A percentile compares a stretch with the other conserved stretches of the same genome.
Evolutionary conservation across 2,113 vertebrate species (phyloP).

Genomic region (Strigops habroptila): DNA sequence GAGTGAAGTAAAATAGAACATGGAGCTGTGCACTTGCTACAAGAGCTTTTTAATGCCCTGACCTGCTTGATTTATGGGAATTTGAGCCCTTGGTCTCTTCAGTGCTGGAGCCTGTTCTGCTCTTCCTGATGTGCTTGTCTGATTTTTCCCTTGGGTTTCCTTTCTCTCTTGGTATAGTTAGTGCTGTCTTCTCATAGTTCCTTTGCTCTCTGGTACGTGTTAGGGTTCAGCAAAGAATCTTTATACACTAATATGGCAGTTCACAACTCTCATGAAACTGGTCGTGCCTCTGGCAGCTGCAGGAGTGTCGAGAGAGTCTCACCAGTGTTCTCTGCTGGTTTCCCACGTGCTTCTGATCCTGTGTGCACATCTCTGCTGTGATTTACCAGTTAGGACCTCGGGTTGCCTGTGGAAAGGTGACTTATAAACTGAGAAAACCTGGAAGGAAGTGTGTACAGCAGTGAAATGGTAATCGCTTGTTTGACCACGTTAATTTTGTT

Average conservation of each 20-base stretch:
- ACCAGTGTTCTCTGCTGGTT: background rate
- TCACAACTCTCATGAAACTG: background rate
- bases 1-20: background rate
- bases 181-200: background rate
- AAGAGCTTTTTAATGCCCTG: background rate
- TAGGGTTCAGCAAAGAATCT: background rate
- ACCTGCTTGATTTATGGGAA: background rate
- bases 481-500: background rate
- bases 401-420: background rate
- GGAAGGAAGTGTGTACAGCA: background rate
- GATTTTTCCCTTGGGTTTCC: background rate
- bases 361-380: fast-evolving
- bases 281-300: background rate
- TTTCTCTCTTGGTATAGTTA: background rate
- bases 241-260: fast-evolving
- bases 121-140: background rate
- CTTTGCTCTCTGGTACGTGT: background rate
- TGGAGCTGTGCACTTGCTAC: fast-evolving
- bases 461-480: background rate
- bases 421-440: background rate
- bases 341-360: background rate
- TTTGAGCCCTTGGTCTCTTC: background rate
- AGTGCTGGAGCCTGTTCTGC: background rate
- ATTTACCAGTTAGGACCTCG: background rate
- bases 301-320: background rate